phyloP scores from a whole-genome alignment of 2,888 invertebrate species.

The Philereme vetulata region DNA sequence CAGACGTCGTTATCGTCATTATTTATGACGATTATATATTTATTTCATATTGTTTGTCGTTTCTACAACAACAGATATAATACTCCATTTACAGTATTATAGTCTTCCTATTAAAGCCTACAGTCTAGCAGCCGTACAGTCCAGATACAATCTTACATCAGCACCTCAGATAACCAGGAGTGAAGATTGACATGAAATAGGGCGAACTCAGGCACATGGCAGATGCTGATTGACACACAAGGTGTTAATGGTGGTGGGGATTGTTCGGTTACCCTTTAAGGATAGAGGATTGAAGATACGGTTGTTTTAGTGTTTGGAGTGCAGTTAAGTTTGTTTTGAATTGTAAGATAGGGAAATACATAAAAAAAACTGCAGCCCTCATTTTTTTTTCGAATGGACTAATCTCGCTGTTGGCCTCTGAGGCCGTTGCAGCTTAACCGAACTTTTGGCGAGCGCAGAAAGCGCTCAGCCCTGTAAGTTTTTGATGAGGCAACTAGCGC shows the following conservation, averaged over 20 bases:
- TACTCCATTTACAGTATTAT: conserved; percentile 16
- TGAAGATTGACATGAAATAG: conserved; percentile 45
- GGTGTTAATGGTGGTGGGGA: conserved; percentile 38
- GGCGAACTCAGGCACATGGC: conserved; percentile 36
- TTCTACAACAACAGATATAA: background rate
- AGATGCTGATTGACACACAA: conserved; percentile 37
- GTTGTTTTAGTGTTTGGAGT: conserved; percentile 12
- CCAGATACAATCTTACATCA: conserved; percentile 19
- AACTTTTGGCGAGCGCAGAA: too few relatives aligned
- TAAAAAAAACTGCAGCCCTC: too few relatives aligned
- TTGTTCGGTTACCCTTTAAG: conserved; percentile 27
- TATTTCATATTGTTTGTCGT: too few relatives aligned
- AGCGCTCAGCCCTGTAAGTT: too few relatives aligned
- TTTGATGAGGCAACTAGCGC: too few relatives aligned
- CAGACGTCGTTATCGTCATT: too few relatives aligned
- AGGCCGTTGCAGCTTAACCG: too few relatives aligned
- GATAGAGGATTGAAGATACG: conserved; percentile 13
- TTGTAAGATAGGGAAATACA: background rate
- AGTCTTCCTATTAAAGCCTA: conserved; percentile 12
- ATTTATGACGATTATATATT: too few relatives aligned
- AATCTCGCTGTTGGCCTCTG: too few relatives aligned
- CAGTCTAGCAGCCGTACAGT: conserved; percentile 18
- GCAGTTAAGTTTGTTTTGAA: background rate
- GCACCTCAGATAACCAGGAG: conserved; percentile 29
- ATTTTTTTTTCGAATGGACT: too few relatives aligned